Evolutionary conservation across 2,113 vertebrate species (phyloP), one percentile per base, ranked within the genome.

Genomic region (Tapirus terrestris): DNA sequence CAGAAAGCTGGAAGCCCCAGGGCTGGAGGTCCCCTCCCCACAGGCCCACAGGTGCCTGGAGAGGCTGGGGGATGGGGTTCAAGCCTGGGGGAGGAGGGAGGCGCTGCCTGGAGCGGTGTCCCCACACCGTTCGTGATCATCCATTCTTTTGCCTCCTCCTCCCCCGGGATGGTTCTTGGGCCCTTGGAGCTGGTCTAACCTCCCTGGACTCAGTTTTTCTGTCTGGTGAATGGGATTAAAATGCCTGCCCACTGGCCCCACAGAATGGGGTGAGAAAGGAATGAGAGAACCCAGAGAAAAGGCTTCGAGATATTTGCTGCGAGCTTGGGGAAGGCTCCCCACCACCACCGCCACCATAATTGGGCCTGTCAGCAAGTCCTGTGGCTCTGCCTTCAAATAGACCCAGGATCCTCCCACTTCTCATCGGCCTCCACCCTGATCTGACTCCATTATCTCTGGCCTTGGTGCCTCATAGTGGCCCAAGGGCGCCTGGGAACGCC

Each of bases 341-440:
- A 18, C 10, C 9, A 0, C 21, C 17, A 0, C 27, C 6, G 0
- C n/a, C 33, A 20, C 90, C 5, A 1, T 13, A 25, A 18, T 20
- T 51, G 21, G 81, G n/a, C 25, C 12, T 0, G 17, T 79, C 45
- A 43, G 61, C 70, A 60, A 84, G n/a, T 27, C 67, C 25, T 20
- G 13, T 3, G 27, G 53, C 48, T 45, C 10, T 60, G 27, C 48
- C 45, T 92, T 27, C 75, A 25, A 6, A 72, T 0, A 33, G 39
- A 61, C 73, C 36, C 72, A 43, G 68, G 61, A 21, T 67, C 53
- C 23, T 29, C 4, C n/a, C 13, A 14, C 36, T 68, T 60, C 77
- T 39, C 31, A 9, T 17, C 2, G 5, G 45, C 20, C 4, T 6
- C 13, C 18, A 6, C 48, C 79, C 77, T 21, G 53, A 21, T 39